Evolutionary conservation across 1,140 invertebrate species (phyloP), one percentile per base, ranked within the genome.

Genomic region (Battus philenor): DNA sequence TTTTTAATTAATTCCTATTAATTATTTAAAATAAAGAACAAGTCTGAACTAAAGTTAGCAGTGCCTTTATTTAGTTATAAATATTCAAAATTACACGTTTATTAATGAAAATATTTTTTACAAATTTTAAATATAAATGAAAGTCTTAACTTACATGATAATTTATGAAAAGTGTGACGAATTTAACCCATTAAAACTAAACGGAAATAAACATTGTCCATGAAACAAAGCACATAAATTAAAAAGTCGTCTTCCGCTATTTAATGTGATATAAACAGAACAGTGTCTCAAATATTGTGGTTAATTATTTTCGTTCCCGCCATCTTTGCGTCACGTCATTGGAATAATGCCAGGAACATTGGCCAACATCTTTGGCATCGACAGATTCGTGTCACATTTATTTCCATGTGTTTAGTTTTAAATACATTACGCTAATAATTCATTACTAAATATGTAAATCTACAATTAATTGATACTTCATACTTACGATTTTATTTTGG

Each of bases 321-420:
- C 16, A 20, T 33, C 26, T 24, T 44, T 13, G 36, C 43, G 44
- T 45, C 27, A 36, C 10, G 11, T 9, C 4, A 15, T 17, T 47
- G 50, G 50, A 44, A 24, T 44, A 13, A 18, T 9, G 44, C 44
- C 44, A 53, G 47, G 44, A 47, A 38, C 30, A 47, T 53, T 53
- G 50, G 44, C 50, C 30, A 33, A 38, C 9, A 17, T 10, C 36
- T 36, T 53, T 53, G 50, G 50, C 50, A 52, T 29, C 41, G 31
- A 53, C 12, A 41, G 38, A 52, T 36, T 12, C 29, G 31, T 47
- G 50, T 44, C 50, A 44, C 47, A 44, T 38, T 11, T 15, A 26
- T 26, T n/a, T n/a, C 16, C 22, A 39, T 24, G 13, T 12, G 24
- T 17, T 2, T 10, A 17, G 24, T 41, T 13, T 41, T 26, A 41